Evolutionary conservation across 2,113 vertebrate genomes (phyloP).

Genomic region (Pipa parva): DNA sequence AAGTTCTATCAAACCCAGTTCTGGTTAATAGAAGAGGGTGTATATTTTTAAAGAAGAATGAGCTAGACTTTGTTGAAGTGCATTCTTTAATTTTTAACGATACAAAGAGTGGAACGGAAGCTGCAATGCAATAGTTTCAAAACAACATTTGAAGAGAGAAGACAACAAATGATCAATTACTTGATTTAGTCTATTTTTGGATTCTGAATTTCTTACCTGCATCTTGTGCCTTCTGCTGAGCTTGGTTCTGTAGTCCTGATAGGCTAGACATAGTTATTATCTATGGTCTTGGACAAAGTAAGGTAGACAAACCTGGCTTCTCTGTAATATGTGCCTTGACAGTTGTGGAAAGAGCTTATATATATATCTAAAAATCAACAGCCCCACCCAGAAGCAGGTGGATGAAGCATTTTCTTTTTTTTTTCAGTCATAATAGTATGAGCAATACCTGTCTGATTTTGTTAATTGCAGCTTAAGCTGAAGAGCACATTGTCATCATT

Average conservation of each 20-base stretch:
- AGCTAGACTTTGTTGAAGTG: too few relatives aligned
- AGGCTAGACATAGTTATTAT: slow-evolving; percentile 23
- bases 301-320: not conserved
- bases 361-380: not conserved
- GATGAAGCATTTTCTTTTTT: not conserved
- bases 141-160: too few relatives aligned
- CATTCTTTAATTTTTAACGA: too few relatives aligned
- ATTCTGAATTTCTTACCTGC: slow-evolving; percentile 10
- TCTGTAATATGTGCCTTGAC: not conserved
- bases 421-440: not conserved
- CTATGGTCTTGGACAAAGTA: not conserved
- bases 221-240: slow-evolving; percentile 14
- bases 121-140: too few relatives aligned
- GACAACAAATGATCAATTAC: too few relatives aligned
- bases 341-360: not conserved
- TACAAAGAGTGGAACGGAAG: too few relatives aligned
- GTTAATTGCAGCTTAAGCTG: not conserved
- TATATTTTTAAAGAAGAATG: too few relatives aligned
- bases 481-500: not conserved
- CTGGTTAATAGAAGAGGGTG: too few relatives aligned
- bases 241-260: not conserved
- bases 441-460: slow-evolving; percentile 1
- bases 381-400: slow-evolving; percentile 17
- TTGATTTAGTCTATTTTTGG: too few relatives aligned
- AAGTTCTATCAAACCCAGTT: too few relatives aligned